Evolutionary conservation across 2,888 invertebrate genomes (phyloP).

Genomic region (Coelogynopora nodosa): DNA sequence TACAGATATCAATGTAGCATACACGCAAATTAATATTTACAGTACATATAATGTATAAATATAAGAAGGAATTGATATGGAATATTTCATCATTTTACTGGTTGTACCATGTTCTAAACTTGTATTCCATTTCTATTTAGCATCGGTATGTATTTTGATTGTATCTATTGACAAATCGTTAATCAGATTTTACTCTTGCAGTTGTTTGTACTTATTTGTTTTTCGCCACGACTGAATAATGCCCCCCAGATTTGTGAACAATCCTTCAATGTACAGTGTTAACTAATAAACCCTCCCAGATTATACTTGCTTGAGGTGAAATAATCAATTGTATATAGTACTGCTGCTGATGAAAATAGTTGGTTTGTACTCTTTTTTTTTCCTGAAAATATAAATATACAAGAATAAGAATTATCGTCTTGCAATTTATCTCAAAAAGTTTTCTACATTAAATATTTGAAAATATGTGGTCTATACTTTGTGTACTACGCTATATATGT

Average conservation of each 20-base stretch:
- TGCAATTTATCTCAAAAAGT: neutral
- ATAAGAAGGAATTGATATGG: too few relatives aligned
- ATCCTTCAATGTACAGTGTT: neutral
- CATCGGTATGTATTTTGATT: neutral
- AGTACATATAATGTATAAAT: neutral
- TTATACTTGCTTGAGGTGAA: neutral
- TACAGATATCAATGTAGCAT: slow-evolving; percentile 2
- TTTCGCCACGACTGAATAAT: neutral
- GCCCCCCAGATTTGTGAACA: neutral
- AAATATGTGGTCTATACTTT: too few relatives aligned
- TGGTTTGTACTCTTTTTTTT: slow-evolving; percentile 12
- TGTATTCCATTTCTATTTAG: neutral
- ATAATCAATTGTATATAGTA: slow-evolving; percentile 13
- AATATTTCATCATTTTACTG: neutral
- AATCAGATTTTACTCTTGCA: neutral
- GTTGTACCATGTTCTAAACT: neutral
- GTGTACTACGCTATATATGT: too few relatives aligned
- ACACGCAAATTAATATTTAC: slow-evolving; percentile 8
- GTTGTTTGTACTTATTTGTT: slow-evolving; percentile 17
- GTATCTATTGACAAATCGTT: neutral
- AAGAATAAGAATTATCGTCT: neutral
- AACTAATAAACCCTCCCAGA: neutral
- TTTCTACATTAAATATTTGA: too few relatives aligned
- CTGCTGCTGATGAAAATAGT: slow-evolving; percentile 10
- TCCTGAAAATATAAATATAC: neutral